These are phyloP conservation scores for Drosophila micromelanica DNA, from an alignment of 1,140 invertebrate genomes.

Conservation along the genomic window DNA sequence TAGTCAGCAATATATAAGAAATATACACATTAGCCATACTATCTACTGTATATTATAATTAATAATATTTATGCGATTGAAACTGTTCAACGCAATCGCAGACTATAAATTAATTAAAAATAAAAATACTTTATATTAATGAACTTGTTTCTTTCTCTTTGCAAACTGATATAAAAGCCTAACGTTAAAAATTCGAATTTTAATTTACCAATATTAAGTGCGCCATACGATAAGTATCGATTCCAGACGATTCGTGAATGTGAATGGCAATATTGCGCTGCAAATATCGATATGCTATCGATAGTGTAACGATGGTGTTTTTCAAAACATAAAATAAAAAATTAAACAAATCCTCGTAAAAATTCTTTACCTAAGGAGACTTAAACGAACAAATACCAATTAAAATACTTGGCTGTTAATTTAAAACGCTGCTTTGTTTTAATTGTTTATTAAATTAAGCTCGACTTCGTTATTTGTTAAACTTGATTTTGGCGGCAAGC, in stretches of 20 bases:
- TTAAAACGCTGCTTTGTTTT: no score
- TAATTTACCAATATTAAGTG: neutral
- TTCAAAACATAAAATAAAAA: neutral
- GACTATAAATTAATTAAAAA: conserved; percentile 48
- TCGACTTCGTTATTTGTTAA: no score
- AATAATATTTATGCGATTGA: conserved; percentile 22
- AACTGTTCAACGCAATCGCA: conserved; percentile 17
- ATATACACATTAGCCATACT: conserved; percentile 55
- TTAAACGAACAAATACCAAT: no score
- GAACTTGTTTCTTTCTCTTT: neutral
- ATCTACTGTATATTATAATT: conserved; percentile 41
- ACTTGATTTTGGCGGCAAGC: neutral
- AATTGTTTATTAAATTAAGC: no score
- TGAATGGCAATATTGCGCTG: neutral
- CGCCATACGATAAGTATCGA: neutral
- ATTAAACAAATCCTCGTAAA: no score
- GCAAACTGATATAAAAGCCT: neutral
- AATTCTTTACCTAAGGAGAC: no score
- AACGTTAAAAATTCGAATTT: neutral
- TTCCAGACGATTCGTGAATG: neutral
- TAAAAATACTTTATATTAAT: conserved; percentile 48
- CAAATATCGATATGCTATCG: neutral
- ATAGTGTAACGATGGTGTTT: neutral
- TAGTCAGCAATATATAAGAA: conserved; percentile 68
- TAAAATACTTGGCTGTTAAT: no score